Evolutionary conservation across 2,888 invertebrate species (phyloP), one percentile per base, ranked within the genome.

Genomic region (Hyles lineata): DNA sequence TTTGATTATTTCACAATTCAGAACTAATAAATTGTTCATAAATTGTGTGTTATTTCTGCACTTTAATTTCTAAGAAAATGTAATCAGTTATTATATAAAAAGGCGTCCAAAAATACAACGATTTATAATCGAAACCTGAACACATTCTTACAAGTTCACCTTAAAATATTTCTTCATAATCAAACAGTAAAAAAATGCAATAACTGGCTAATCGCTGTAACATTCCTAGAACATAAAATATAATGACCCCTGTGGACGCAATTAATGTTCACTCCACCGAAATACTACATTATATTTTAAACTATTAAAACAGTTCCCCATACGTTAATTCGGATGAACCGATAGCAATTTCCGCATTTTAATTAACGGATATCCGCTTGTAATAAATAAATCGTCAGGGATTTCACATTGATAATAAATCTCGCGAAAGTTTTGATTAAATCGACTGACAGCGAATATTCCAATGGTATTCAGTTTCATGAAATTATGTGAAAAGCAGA

Each of bases 341-440:
- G 23, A 25, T 60, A 25, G 60, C 23, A 60, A 23, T 23, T 29
- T 25, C 25, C 60, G 60, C 23, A 17, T 60, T 25, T 60, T 60
- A 60, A 60, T 60, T 60, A 60, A 60, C 60, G 60, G 60, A 60
- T 60, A 25, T 60, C 60, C 60, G 60, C 15, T 25, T 29, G 60
- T 60, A 60, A 60, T 60, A 60, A 60, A 60, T 60, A 60, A 60
- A 60, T 60, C 60, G 6, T 23, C 60, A 1, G 19, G 25, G 60
- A 29, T 29, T 60, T 6, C 60, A 17, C 60, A 60, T 5, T 25
- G 25, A 60, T 60, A 29, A 60, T 60, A 60, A 60, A 60, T 60
- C 25, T 60, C 25, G 17, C 25, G 17, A 2, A 60, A 15, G 17
- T 60, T 60, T 60, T 60, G 25, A 60, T 60, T 60, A 60, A 60